Evolutionary conservation across 2,797 vertebrate genomes (phyloP).

Genomic region (Sebastes reedi): DNA sequence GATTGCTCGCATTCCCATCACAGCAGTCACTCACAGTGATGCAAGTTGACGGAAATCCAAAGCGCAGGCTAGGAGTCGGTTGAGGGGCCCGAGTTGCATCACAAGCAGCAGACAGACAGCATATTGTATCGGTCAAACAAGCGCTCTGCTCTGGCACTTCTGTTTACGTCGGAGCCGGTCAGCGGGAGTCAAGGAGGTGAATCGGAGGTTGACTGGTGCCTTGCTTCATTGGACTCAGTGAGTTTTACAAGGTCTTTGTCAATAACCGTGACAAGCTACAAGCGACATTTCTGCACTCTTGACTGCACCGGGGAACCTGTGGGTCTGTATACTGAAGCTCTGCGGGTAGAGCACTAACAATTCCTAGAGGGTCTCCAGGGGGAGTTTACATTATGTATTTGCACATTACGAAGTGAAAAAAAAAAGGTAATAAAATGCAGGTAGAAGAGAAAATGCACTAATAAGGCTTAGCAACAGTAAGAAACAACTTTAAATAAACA

Average conservation of each 20-base stretch:
- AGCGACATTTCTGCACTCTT: slow-evolving; percentile 41
- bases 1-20: slow-evolving; percentile 42
- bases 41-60: slow-evolving; percentile 54
- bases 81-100: slow-evolving; percentile 34
- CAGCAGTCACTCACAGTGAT: slow-evolving; percentile 47
- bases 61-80: slow-evolving; percentile 4
- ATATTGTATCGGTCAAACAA: slow-evolving; percentile 46
- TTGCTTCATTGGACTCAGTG: slow-evolving; percentile 46
- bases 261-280: slow-evolving; percentile 64
- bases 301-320: slow-evolving; percentile 13
- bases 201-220: slow-evolving; percentile 49
- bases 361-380: not conserved
- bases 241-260: slow-evolving; percentile 70
- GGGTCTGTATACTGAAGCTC: slow-evolving; percentile 12
- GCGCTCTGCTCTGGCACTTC: slow-evolving; percentile 17
- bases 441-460: not conserved
- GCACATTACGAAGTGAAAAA: not conserved
- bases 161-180: slow-evolving; percentile 51
- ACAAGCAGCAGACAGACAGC: slow-evolving; percentile 24
- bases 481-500: not conserved
- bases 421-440: not conserved
- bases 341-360: slow-evolving; percentile 11
- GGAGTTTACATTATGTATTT: slow-evolving; percentile 2
- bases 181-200: slow-evolving; percentile 57
- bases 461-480: not conserved